Percentiles rank a stretch among this genome's conserved stretches.
phyloP scores from a whole-genome alignment of 2,888 invertebrate genomes.

The Acanthosoma haemorrhoidale region DNA sequence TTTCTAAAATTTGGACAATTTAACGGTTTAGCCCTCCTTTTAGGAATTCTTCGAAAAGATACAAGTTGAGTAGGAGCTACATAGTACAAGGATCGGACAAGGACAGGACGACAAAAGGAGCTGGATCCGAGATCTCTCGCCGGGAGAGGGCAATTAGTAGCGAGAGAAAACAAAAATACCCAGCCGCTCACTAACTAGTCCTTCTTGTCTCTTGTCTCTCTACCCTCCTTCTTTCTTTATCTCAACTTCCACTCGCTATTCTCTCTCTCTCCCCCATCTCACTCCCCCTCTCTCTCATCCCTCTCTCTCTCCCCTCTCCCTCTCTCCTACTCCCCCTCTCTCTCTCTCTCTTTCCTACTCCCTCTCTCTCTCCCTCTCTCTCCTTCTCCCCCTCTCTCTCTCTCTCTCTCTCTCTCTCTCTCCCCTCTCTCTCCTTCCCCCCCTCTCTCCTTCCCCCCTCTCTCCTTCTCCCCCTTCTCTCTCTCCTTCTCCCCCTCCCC shows the following conservation, averaged over 20 bases:
- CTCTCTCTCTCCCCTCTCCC: conserved; percentile 35
- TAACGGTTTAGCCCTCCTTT: no score
- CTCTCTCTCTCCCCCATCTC: background rate
- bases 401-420: background rate
- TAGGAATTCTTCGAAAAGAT: no score
- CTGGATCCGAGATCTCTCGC: no score
- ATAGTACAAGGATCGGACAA: no score
- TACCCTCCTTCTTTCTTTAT: background rate
- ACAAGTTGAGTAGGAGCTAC: no score
- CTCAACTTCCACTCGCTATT: background rate
- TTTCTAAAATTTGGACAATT: no score
- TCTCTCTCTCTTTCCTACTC: background rate
- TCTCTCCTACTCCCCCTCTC: background rate
- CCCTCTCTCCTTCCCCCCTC: background rate
- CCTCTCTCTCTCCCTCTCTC: background rate
- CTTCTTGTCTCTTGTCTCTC: background rate
- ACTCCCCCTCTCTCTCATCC: background rate
- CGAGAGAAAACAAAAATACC: no score
- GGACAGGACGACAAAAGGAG: no score
- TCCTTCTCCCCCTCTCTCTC: background rate
- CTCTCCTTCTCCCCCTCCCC: background rate
- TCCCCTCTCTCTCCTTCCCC: background rate
- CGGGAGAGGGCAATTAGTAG: no score
- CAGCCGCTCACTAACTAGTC: no score
- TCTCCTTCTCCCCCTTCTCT: background rate